Conservation (phyloP, 2,113 vertebrate genomes). For the Tamias sibiricus region DNA sequence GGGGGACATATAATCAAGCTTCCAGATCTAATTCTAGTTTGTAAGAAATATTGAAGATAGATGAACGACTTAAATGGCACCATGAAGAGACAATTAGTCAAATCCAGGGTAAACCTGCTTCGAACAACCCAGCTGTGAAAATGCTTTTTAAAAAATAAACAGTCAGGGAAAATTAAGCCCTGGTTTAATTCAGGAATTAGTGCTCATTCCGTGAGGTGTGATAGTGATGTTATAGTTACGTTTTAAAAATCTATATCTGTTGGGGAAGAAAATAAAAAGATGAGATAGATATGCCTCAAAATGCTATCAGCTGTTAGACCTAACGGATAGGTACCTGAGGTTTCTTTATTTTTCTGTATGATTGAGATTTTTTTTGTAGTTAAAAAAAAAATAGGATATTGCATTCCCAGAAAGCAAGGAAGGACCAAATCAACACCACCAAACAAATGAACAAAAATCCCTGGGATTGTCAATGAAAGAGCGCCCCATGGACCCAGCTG, state of each 20-base stretch:
- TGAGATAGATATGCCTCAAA: not conserved
- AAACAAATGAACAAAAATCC: not conserved
- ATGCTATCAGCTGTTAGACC: not conserved
- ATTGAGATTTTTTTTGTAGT: not conserved
- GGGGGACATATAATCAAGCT: not conserved
- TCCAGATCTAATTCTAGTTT: not conserved
- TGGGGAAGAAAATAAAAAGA: conserved; percentile 45
- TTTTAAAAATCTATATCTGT: not conserved
- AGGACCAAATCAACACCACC: not conserved
- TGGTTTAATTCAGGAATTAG: not conserved
- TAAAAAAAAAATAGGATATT: not conserved
- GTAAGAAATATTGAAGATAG: not conserved
- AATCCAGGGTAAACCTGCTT: not conserved
- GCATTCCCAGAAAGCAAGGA: not conserved
- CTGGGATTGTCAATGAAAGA: not conserved
- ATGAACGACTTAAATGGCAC: not conserved
- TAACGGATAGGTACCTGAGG: not conserved
- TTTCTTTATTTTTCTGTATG: conserved; percentile 3
- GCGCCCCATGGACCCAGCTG: not conserved
- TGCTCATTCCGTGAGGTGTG: not conserved
- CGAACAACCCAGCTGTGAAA: not conserved
- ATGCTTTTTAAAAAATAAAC: not conserved
- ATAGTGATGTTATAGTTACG: not conserved
- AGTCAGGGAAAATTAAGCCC: not conserved
- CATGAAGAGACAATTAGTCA: not conserved